Base-by-base conservation (phyloP, 2,113 vertebrate genomes). In the Oxyruncus cristatus region DNA sequence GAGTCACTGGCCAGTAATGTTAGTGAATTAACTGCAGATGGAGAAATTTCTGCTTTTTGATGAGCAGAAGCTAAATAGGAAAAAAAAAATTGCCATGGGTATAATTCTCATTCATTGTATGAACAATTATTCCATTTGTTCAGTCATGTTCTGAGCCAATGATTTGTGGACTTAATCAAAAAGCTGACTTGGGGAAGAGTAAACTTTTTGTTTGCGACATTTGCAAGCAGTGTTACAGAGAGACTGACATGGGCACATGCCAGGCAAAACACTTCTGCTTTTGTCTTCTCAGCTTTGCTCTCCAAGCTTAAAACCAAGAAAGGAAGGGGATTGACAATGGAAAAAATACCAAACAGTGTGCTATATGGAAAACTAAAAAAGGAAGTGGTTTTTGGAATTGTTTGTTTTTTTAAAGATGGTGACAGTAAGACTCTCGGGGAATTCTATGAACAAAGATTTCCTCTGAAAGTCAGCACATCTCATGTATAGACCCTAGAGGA, bases 391-490 rank as follows among this genome's bases (percentile, higher is more conserved):
- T 84, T 63, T 8, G 17, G 18, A 22, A 2, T 27, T 47, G 6
- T 10, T 55, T 55, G 55, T 93, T 95, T 72, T 70, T 89, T 96
- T 35, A 49, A 93, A 96, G 55, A 77, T 55, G n/a, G 72, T 96
- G 79, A 96, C 90, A 76, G 90, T 93, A 92, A 97, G 85, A 61
- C 46, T 95, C 77, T 83, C n/a, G 17, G 65, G 49, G 73, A 89
- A 89, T 67, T 83, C 49, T 85, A 73, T 84, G 61, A 71, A 82
- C 59, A 87, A 95, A 92, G 81, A 92, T 78, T 97, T 70, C 66
- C 85, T 95, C 95, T 89, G 85, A 94, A 79, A 97, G 63, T 76
- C 76, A 97, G 44, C 65, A 84, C 28, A 65, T 91, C 70, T 94
- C 88, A 89, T n/a, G 19, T 80, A 88, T 44, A 93, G 68, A 85